Evolutionary conservation across 2,797 vertebrate species (phyloP).

Genomic region (Epinephelus malabaricus): DNA sequence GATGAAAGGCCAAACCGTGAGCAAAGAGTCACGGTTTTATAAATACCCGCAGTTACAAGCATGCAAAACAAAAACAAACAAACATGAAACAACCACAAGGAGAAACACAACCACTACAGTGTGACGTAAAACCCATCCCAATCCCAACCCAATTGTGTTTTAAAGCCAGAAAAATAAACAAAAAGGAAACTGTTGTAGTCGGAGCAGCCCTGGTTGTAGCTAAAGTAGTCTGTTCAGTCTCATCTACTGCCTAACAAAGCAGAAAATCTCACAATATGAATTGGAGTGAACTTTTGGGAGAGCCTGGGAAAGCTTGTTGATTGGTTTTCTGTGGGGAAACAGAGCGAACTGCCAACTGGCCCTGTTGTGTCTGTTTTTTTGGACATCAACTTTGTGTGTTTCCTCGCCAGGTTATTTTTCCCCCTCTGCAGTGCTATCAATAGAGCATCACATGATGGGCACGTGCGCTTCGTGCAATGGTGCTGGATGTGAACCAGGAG

Average conservation of each 20-base stretch:
- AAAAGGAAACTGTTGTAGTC: no score
- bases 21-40: no score
- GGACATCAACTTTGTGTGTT: slow-evolving; percentile 32
- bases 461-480: slow-evolving; percentile 6
- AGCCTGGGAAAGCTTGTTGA: background rate
- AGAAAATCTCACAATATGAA: background rate
- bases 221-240: background rate
- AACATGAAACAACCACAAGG: background rate
- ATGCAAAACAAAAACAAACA: background rate
- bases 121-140: no score
- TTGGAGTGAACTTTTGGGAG: background rate
- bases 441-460: slow-evolving; percentile 45
- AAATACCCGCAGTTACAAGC: background rate
- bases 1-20: no score
- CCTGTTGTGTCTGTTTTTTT: slow-evolving; percentile 5
- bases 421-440: slow-evolving; percentile 47
- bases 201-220: background rate
- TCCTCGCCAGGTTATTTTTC: slow-evolving; percentile 24
- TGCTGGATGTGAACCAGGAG: slow-evolving; percentile 21
- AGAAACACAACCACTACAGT: background rate
- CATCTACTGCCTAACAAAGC: background rate
- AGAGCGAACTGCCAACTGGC: slow-evolving; percentile 16
- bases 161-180: no score
- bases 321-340: slow-evolving; percentile 7
- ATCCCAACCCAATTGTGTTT: no score